Conservation (phyloP, 2,888 invertebrate genomes). For the Tholera decimalis region DNA sequence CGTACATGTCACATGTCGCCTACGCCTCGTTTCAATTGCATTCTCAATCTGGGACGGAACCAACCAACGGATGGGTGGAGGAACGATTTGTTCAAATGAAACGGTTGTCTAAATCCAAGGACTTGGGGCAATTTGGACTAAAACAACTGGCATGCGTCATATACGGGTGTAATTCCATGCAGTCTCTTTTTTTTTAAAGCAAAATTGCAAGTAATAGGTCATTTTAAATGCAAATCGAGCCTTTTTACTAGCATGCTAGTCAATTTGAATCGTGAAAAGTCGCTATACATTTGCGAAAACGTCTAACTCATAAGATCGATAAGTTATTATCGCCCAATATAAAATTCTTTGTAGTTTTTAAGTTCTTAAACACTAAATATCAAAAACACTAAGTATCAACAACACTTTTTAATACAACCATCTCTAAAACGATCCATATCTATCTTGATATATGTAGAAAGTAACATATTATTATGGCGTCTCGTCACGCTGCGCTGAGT, state of each 20-base stretch:
- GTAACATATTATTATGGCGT: not conserved
- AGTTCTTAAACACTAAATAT: too few species aligned
- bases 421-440: not conserved
- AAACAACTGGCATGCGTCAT: not conserved
- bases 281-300: too few species aligned
- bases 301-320: too few species aligned
- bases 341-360: too few species aligned
- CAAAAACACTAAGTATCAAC: too few species aligned
- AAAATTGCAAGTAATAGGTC: not conserved
- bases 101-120: slow-evolving; percentile 23
- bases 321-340: too few species aligned
- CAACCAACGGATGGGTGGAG: slow-evolving; percentile 16
- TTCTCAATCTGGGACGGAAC: slow-evolving; percentile 51
- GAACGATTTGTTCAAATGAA: slow-evolving; percentile 39
- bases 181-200: not conserved
- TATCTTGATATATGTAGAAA: not conserved
- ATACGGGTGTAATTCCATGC: not conserved
- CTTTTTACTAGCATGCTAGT: not conserved
- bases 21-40: slow-evolving; percentile 59
- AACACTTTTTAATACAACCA: not conserved
- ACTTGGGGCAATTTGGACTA: not conserved
- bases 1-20: slow-evolving; percentile 52
- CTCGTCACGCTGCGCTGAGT: slow-evolving; percentile 9
- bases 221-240: not conserved
- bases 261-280: not conserved